Conservation (phyloP, 2,797 vertebrate genomes). For the Arvicola amphibius region DNA sequence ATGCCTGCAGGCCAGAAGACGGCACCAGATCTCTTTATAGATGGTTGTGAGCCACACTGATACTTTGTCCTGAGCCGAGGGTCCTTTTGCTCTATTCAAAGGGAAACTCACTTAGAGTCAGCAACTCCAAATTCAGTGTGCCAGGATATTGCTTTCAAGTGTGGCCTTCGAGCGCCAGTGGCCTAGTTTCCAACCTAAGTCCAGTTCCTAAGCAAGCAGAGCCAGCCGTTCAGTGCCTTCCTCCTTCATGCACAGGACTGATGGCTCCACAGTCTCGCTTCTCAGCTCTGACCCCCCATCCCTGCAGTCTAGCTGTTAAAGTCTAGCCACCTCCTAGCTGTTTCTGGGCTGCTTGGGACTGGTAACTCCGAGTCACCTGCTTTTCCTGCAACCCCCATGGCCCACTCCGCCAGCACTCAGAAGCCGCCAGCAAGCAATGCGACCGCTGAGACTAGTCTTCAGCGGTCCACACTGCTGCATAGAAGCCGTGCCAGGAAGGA, state of each 20-base stretch:
- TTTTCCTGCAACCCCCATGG: too few species aligned
- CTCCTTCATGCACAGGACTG: background rate
- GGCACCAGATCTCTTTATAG: too few species aligned
- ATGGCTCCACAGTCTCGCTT: background rate
- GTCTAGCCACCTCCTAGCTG: background rate
- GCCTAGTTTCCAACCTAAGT: background rate
- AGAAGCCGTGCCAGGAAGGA: background rate
- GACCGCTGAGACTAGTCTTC: background rate
- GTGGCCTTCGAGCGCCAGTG: background rate
- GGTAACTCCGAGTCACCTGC: background rate
- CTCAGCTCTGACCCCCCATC: background rate
- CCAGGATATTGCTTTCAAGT: background rate
- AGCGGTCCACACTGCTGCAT: too few species aligned
- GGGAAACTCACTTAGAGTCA: background rate
- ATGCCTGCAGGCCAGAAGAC: too few species aligned
- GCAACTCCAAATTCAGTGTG: background rate
- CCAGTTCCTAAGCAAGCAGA: background rate
- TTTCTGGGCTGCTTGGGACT: background rate
- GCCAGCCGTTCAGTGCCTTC: background rate
- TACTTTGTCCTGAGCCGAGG: background rate
- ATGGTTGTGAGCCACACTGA: too few species aligned
- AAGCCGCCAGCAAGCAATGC: background rate
- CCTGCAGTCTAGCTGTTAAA: background rate
- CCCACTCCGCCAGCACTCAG: background rate
- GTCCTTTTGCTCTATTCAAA: background rate